Conservation (phyloP, 2,113 vertebrate species). For the Larimichthys crocea region DNA sequence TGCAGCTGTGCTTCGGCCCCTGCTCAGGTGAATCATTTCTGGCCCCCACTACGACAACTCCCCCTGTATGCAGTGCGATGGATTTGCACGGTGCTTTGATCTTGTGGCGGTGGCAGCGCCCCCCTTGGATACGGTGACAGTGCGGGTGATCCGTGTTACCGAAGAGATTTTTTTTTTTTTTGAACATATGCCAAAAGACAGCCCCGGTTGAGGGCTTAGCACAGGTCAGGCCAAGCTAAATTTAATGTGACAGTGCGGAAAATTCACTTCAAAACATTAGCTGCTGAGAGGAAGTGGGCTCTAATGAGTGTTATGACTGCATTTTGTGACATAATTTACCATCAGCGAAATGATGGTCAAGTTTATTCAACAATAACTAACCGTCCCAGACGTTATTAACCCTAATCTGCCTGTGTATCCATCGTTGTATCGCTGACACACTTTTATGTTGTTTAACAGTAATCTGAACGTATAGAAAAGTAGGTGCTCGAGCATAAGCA, state of each 20-base stretch:
- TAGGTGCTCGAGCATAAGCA: conserved; percentile 29
- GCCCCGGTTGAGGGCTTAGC: conserved; percentile 59
- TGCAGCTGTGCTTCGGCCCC: conserved; percentile 62
- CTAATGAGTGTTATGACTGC: conserved; percentile 49
- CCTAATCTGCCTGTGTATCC: conserved; percentile 29
- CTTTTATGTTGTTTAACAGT: conserved; percentile 7
- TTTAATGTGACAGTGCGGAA: conserved; percentile 72
- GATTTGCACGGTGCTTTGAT: conserved; percentile 76
- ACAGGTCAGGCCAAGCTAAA: conserved; percentile 70
- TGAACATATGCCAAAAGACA: conserved; percentile 67
- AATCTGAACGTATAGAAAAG: conserved; percentile 20
- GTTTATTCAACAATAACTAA: conserved; percentile 20
- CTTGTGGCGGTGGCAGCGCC: conserved; percentile 45
- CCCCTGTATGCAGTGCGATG: conserved; percentile 37
- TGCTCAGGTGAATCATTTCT: conserved; percentile 67
- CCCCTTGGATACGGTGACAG: conserved; percentile 51
- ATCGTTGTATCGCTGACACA: conserved; percentile 23
- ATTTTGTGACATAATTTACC: conserved; percentile 35
- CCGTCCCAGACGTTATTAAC: conserved; percentile 42
- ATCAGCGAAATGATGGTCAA: conserved; percentile 12
- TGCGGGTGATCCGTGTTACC: conserved; percentile 55
- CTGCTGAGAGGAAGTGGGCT: conserved; percentile 52
- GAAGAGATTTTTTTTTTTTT: conserved; percentile 44
- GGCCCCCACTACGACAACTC: conserved; percentile 22
- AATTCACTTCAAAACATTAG: conserved; percentile 71